These are phyloP conservation scores for Hololepta plana DNA, from an alignment of 2,888 invertebrate species.

Conservation along the genomic window DNA sequence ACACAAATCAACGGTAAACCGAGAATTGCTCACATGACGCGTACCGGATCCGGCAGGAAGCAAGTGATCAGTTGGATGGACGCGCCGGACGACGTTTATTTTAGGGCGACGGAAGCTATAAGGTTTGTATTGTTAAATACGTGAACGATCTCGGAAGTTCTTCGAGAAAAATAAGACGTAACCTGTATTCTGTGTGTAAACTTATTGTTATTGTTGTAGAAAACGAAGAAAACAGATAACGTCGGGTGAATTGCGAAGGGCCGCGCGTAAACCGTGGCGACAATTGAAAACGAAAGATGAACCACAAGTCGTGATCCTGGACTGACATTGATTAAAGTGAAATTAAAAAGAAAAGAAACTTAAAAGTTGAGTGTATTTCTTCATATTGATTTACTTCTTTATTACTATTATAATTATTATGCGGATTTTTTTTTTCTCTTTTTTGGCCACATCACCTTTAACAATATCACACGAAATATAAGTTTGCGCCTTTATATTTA, in stretches of 20 bases:
- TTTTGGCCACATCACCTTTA: too few relatives aligned
- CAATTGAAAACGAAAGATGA: constrained; percentile 33
- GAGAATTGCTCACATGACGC: constrained; percentile 60
- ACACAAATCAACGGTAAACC: constrained; percentile 68
- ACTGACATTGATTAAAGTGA: constrained; percentile 35
- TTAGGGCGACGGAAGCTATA: constrained; percentile 76
- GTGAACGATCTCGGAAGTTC: neutral
- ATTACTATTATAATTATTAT: too few relatives aligned
- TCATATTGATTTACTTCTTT: too few relatives aligned
- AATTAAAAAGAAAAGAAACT: constrained; percentile 5
- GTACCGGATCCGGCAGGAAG: constrained; percentile 59
- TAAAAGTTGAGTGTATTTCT: neutral
- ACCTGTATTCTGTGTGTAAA: constrained; percentile 1
- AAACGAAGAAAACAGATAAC: constrained; percentile 68
- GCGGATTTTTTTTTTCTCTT: too few relatives aligned
- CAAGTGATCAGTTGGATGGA: constrained; percentile 97
- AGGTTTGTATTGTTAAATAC: constrained; percentile 44
- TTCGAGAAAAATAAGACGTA: neutral
- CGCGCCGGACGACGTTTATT: constrained; percentile 93
- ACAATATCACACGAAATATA: too few relatives aligned
- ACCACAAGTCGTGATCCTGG: constrained; percentile 53
- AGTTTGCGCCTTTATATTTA: too few relatives aligned
- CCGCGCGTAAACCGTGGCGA: constrained; percentile 74
- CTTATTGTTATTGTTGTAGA: constrained; percentile 32
- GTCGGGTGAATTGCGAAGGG: constrained; percentile 59